Evolutionary conservation across 2,797 vertebrate species (phyloP).

Genomic region (Oreortyx pictus): DNA sequence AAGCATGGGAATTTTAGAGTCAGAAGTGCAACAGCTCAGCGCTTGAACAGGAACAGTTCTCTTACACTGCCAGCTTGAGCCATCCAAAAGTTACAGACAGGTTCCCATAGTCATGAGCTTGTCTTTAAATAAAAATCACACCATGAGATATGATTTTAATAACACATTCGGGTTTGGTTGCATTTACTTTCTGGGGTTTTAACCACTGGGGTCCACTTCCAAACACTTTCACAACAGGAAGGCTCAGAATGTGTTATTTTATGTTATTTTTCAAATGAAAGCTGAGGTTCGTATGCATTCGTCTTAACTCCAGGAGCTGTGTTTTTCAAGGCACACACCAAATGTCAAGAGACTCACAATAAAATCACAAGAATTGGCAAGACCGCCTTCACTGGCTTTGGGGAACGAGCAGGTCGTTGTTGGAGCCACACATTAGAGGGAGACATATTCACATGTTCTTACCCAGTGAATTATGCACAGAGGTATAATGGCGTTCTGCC

Average conservation of each 20-base stretch:
- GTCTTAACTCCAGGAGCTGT: constrained; percentile 65
- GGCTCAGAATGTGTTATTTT: constrained; percentile 45
- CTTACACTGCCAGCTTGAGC: neutral
- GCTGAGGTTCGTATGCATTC: constrained; percentile 51
- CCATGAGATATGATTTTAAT: neutral
- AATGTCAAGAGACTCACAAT: constrained; percentile 60
- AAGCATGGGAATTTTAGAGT: constrained; percentile 33
- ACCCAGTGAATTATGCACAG: constrained; percentile 54
- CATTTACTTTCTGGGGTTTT: constrained; percentile 31
- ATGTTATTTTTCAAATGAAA: constrained; percentile 59
- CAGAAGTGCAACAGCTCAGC: constrained; percentile 17
- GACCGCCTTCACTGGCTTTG: constrained; percentile 26
- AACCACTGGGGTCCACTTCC: constrained; percentile 31
- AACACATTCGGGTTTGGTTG: constrained; percentile 6
- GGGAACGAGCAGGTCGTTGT: constrained; percentile 68
- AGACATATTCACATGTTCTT: constrained; percentile 55
- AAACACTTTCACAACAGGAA: constrained; percentile 58
- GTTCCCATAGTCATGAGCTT: constrained; percentile 40
- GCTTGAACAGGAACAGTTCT: constrained; percentile 32
- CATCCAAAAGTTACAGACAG: constrained; percentile 59
- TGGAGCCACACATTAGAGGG: constrained; percentile 69
- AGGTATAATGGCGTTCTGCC: constrained; percentile 63
- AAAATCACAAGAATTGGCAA: constrained; percentile 70
- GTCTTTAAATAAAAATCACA: constrained; percentile 39
- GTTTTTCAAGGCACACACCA: constrained; percentile 66